Evolutionary conservation across 2,797 vertebrate genomes (phyloP), one percentile per base, ranked within the genome.

Genomic region (Holocentrus rufus): DNA sequence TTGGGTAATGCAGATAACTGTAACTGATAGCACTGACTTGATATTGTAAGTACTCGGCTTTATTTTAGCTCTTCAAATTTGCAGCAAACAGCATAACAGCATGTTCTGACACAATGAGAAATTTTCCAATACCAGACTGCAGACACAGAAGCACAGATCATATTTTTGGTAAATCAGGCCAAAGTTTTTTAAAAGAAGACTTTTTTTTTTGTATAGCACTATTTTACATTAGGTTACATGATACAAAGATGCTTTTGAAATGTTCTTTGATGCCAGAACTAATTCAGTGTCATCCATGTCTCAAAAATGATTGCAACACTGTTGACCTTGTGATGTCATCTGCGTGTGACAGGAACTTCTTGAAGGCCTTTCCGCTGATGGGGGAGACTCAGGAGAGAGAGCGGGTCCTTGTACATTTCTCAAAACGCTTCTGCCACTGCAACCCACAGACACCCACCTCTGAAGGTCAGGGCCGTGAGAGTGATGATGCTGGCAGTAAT

Each of bases 381-480:
- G 97, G 97, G 30, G 97, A 99, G 92, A 99, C 97, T 0, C 97
- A 99, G 92, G 97, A 99, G 90, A 94, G 97, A 42, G 97, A 99
- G 78, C 89, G 97, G 7, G 94, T 99, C 72, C 93, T 99, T 6
- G 95, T 97, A 9, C 97, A 98, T 60, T 99, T 98, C 88, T 98
- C 97, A 60, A 95, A 91, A 85, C 93, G 97, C 56, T 99, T 96
- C 90, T 96, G 96, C 87, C 94, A 95, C 72, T 97, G 96, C 90
- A 98, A 98, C 89, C 94, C 94, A 0, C 94, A 94, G 11, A 95
- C 95, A n/a, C 94, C 92, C 79, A 94, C 94, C 0, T 95, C 94
- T 0, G 96, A 98, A 95, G 97, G 96, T 95, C 94, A 67, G 47
- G 76, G 65, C 17, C 27, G 2, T n/a, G 62, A 72, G 13, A 62